Evolutionary conservation across 2,797 vertebrate genomes (phyloP).

Genomic region (Acipenser transmontanus): DNA sequence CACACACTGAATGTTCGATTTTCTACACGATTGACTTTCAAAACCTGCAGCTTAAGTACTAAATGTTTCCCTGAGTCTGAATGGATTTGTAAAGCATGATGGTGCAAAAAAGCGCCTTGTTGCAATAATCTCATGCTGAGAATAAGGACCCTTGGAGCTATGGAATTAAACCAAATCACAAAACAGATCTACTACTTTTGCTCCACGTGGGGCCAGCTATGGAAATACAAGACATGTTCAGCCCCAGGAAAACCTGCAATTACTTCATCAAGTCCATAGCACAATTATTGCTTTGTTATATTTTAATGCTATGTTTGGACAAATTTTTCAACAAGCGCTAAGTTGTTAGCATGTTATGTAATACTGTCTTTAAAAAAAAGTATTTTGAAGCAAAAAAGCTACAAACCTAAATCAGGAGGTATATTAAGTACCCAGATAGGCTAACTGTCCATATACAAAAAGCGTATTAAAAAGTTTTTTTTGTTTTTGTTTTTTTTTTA

Average conservation of each 20-base stretch:
- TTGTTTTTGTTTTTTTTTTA: no score
- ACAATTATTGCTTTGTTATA: slow-evolving; percentile 20
- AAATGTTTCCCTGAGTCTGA: slow-evolving; percentile 71
- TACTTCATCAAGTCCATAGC: slow-evolving; percentile 39
- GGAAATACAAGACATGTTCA: slow-evolving; percentile 40
- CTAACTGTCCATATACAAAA: no score
- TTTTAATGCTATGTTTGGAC: background rate
- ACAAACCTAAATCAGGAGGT: no score
- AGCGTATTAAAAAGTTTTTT: no score
- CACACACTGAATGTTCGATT: slow-evolving; percentile 67
- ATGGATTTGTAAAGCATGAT: slow-evolving; percentile 53
- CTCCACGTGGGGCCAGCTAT: slow-evolving; percentile 46
- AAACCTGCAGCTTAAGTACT: slow-evolving; percentile 66
- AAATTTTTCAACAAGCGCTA: background rate
- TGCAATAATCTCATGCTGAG: slow-evolving; percentile 68
- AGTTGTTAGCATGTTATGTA: background rate
- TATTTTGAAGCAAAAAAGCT: no score
- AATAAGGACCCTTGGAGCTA: slow-evolving; percentile 55
- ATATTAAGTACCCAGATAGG: no score
- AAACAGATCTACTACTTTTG: slow-evolving; percentile 49
- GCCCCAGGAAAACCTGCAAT: slow-evolving; percentile 34
- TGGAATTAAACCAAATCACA: slow-evolving; percentile 54
- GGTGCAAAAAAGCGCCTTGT: slow-evolving; percentile 41
- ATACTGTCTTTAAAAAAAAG: background rate
- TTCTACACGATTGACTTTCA: slow-evolving; percentile 73